Conservation (phyloP, 2,113 vertebrate genomes). For the Platanista minor region DNA sequence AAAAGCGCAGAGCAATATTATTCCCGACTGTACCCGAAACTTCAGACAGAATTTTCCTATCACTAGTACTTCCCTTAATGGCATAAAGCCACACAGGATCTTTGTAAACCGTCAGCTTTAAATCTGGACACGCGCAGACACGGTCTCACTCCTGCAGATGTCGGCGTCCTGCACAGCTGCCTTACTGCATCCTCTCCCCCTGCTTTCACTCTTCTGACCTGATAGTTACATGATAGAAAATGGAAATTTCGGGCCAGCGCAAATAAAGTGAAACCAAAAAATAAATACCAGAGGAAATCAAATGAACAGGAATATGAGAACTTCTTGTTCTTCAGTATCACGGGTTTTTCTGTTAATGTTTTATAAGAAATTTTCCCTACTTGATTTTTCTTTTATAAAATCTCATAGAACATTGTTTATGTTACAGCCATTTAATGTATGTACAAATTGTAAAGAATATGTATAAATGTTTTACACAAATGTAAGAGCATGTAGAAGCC, state of each 20-base stretch:
- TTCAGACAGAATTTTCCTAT: background rate
- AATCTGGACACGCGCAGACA: background rate
- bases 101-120: background rate
- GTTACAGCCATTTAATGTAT: constrained; percentile 84
- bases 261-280: constrained; percentile 73
- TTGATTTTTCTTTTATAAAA: constrained; percentile 78
- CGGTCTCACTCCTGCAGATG: background rate
- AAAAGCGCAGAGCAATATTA: background rate
- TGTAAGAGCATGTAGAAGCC: constrained; percentile 82
- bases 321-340: constrained; percentile 65
- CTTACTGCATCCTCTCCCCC: constrained; percentile 54
- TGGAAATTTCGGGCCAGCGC: constrained; percentile 53
- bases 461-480: constrained; percentile 88
- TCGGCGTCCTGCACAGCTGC: constrained; percentile 41
- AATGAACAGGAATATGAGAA: constrained; percentile 38
- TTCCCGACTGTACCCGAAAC: background rate
- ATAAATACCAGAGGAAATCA: constrained; percentile 28
- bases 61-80: background rate
- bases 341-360: constrained; percentile 74
- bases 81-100: constrained; percentile 35
- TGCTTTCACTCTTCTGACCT: constrained; percentile 50
- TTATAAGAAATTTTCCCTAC: constrained; percentile 76
- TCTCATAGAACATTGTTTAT: constrained; percentile 78
- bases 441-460: constrained; percentile 89
- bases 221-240: background rate